Conservation (phyloP, 2,888 invertebrate genomes). For the Pocota personata region DNA sequence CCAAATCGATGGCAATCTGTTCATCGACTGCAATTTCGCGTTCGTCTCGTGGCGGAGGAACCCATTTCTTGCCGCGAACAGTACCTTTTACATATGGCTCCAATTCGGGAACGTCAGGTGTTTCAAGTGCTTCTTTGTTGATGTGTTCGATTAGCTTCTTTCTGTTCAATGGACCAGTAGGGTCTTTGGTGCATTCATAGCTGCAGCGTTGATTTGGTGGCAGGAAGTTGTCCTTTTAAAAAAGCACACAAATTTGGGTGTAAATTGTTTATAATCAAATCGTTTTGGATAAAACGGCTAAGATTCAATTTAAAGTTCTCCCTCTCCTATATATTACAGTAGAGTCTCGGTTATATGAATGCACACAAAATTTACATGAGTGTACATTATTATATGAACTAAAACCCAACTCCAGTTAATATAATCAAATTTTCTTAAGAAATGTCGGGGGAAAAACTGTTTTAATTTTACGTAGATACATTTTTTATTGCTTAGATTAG, state of each 20-base stretch:
- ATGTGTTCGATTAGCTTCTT: conserved; percentile 98
- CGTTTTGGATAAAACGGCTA: background rate
- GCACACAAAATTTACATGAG: no score
- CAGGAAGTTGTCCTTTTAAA: conserved; percentile 95
- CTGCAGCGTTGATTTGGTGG: conserved; percentile 98
- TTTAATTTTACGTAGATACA: no score
- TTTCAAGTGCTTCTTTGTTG: conserved; percentile 98
- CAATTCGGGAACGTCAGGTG: conserved; percentile 97
- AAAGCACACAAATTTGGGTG: background rate
- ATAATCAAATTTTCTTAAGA: no score
- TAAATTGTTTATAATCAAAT: background rate
- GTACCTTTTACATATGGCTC: conserved; percentile 96
- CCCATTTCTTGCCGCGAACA: conserved; percentile 96
- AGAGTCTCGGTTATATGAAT: no score
- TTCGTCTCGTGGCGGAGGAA: conserved; percentile 89
- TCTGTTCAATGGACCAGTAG: conserved; percentile 97
- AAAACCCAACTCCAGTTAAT: no score
- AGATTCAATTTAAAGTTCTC: no score
- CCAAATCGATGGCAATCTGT: conserved; percentile 95
- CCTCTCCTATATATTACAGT: no score
- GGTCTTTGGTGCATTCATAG: conserved; percentile 97
- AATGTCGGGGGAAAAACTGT: no score
- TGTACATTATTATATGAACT: no score
- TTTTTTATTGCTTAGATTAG: no score
- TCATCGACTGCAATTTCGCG: conserved; percentile 93